A percentile compares a stretch with the other conserved stretches of the same genome.
Evolutionary conservation across 1,140 invertebrate species (phyloP).

Genomic region (Aphelinus atriplicis): DNA sequence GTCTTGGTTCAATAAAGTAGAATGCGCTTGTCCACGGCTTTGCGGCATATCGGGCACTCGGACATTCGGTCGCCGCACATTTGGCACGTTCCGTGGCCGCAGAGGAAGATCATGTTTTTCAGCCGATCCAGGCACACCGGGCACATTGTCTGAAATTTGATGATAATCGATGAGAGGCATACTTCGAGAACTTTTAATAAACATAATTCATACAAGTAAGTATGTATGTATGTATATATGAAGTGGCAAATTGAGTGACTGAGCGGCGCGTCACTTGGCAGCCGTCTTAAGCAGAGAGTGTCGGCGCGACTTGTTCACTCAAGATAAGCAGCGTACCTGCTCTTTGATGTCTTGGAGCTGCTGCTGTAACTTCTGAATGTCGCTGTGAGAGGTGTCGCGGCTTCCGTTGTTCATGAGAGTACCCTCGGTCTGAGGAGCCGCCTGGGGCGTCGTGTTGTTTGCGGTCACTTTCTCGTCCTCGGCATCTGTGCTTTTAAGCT

Average conservation of each 20-base stretch:
- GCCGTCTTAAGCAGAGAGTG: too few relatives aligned
- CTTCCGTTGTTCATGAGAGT: slow-evolving; percentile 86
- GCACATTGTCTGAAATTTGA: slow-evolving; percentile 88
- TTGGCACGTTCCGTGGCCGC: slow-evolving; percentile 97
- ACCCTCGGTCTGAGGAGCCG: slow-evolving; percentile 29
- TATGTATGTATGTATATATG: not conserved
- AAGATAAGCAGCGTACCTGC: slow-evolving; percentile 72
- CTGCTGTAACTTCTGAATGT: slow-evolving; percentile 94
- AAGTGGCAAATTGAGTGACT: slow-evolving; percentile 12
- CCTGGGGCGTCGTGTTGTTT: not conserved
- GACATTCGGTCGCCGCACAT: slow-evolving; percentile 97
- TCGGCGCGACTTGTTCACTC: not conserved
- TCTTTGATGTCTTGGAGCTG: slow-evolving; percentile 98
- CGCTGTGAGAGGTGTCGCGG: slow-evolving; percentile 76
- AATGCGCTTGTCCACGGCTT: slow-evolving; percentile 94
- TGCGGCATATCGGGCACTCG: slow-evolving; percentile 96
- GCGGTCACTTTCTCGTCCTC: slow-evolving; percentile 13
- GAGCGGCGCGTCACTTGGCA: too few relatives aligned
- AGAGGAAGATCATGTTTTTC: slow-evolving; percentile 98
- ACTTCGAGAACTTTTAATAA: too few relatives aligned
- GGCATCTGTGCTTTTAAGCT: slow-evolving; percentile 11
- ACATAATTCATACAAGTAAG: not conserved
- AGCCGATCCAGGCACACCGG: slow-evolving; percentile 96
- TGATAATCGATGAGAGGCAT: too few relatives aligned
- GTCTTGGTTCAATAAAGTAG: slow-evolving; percentile 77